phyloP scores from a whole-genome alignment of 2,797 vertebrate genomes.

The Gouania willdenowi region DNA sequence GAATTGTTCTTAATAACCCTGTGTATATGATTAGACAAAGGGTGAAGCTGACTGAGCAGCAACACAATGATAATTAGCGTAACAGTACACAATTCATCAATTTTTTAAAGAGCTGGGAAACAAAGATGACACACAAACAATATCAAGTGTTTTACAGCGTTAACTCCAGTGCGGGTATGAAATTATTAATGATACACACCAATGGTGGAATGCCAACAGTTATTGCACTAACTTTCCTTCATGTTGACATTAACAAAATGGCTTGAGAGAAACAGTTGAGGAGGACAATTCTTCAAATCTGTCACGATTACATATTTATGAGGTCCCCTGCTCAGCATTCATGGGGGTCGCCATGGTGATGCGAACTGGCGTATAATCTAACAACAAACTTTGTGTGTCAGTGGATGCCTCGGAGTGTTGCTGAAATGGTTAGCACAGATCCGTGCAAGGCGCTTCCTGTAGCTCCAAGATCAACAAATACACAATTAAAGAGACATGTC shows the following conservation, averaged over 20 bases:
- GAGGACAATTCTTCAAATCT: conserved; percentile 76
- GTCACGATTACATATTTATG: conserved; percentile 77
- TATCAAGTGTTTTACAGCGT: conserved; percentile 31
- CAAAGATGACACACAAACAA: conserved; percentile 29
- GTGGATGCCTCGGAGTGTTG: conserved; percentile 56
- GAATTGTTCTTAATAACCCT: background rate
- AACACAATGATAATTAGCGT: conserved; percentile 5
- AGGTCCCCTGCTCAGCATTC: conserved; percentile 66
- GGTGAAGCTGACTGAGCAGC: conserved; percentile 3
- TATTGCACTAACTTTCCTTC: conserved; percentile 70
- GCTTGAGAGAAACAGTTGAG: conserved; percentile 68
- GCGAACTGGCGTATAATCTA: conserved; percentile 73
- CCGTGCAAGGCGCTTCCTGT: conserved; percentile 28
- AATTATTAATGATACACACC: conserved; percentile 71
- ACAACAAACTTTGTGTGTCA: conserved; percentile 66
- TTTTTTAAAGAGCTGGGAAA: conserved; percentile 46
- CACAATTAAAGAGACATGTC: conserved; percentile 72
- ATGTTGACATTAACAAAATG: conserved; percentile 77
- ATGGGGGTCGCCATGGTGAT: conserved; percentile 74
- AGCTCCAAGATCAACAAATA: conserved; percentile 58
- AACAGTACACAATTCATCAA: conserved; percentile 25
- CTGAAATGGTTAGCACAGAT: conserved; percentile 57
- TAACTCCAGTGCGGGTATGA: conserved; percentile 39
- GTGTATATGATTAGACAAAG: conserved; percentile 3
- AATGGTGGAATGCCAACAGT: conserved; percentile 67